phyloP scores from a whole-genome alignment of 2,113 vertebrate genomes.

The Ardeotis arabs region DNA sequence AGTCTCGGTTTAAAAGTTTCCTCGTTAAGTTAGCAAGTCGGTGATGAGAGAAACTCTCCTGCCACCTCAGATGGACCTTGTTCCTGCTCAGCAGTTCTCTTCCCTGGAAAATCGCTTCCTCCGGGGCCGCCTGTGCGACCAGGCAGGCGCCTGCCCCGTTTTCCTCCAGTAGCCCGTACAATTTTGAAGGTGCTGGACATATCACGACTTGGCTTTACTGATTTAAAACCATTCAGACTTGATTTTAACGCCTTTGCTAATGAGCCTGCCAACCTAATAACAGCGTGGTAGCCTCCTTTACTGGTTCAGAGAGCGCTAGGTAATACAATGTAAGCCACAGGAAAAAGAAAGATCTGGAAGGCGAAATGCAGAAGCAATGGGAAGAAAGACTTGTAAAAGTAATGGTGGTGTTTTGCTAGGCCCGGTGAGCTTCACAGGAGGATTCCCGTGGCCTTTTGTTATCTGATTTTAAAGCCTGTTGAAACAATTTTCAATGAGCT shows the following conservation, averaged over 20 bases:
- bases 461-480: background rate
- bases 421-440: background rate
- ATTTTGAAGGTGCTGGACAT: background rate
- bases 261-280: background rate
- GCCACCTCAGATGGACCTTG: background rate
- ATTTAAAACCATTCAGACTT: background rate
- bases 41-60: background rate
- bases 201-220: background rate
- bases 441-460: background rate
- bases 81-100: background rate
- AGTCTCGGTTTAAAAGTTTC: background rate
- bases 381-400: background rate
- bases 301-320: background rate
- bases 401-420: background rate
- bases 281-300: background rate
- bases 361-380: background rate
- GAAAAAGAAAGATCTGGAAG: background rate
- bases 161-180: no score
- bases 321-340: background rate
- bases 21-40: background rate
- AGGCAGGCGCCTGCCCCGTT: no score
- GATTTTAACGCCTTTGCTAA: background rate
- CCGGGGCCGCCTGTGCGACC: no score
- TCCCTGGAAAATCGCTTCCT: background rate
- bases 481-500: background rate